Evolutionary conservation across 2,888 invertebrate species (phyloP).

Genomic region (Gonocerus acuteangulatus): DNA sequence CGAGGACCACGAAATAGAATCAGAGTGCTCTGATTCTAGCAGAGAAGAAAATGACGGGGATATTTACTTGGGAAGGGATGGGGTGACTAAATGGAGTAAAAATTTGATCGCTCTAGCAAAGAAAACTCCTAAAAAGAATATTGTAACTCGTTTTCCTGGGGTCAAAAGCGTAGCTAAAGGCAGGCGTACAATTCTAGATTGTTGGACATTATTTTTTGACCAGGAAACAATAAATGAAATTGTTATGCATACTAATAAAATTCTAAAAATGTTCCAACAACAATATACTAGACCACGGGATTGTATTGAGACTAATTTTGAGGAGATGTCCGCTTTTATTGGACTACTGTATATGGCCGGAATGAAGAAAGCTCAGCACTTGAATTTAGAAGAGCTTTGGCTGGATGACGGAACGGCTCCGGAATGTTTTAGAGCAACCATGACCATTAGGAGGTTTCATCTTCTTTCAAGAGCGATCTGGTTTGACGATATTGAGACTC

Average conservation of each 20-base stretch:
- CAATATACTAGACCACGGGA: background rate
- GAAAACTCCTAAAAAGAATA: background rate
- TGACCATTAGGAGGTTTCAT: slow-evolving; percentile 1
- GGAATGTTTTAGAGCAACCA: background rate
- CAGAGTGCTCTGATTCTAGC: background rate
- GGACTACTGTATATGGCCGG: slow-evolving; percentile 15
- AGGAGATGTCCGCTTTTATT: background rate
- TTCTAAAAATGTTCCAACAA: background rate
- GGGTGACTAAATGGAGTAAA: background rate
- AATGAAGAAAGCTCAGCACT: background rate
- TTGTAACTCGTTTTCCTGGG: background rate
- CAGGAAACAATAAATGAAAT: background rate
- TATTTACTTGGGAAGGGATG: background rate
- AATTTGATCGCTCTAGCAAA: background rate
- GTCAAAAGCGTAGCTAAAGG: background rate
- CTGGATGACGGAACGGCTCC: background rate
- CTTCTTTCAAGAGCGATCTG: background rate
- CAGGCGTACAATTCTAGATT: background rate
- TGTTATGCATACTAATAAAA: background rate
- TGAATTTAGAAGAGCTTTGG: slow-evolving; percentile 5
- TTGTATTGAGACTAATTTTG: background rate
- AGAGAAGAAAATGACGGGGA: background rate
- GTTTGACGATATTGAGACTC: background rate
- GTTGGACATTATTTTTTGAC: background rate
- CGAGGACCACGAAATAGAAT: background rate